Evolutionary conservation across 53 echinoderm and acorn worm species (phyloP), one percentile per base, ranked within the genome.

Genomic region (Stichopus horrens): DNA sequence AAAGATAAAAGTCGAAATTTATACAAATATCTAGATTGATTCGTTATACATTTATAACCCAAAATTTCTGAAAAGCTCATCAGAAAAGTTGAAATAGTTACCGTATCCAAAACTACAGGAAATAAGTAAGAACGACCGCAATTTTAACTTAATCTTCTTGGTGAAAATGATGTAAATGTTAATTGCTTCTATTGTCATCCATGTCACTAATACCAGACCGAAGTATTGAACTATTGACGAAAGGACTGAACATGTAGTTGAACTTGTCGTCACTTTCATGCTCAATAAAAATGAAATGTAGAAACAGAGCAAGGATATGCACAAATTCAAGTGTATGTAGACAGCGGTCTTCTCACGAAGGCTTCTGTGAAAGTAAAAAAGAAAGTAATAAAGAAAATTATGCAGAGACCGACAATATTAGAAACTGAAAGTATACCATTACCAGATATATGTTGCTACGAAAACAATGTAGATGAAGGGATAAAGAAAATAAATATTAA

Each of bases 131-230:
- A 94, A 94, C 55, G 78, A 54, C 9, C 71, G 52, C 5, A 90
- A 80, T 55, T 77, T 77, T 9, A 52, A 53, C 52, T 92, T 76
- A 54, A 81, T 88, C 54, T 81, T 90, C 37, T 23, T 76, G 73
- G 92, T 90, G 75, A 94, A 92, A 37, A 90, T 83, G 11, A 92
- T 58, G 63, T 94, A 94, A 88, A 94, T 92, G 67, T 92, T 90
- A n/a, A 90, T 58, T 58, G 94, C 94, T 51, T 94, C 92, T 7
- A 90, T 90, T 6, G 88, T 84, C 94, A 94, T 94, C 94, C 94
- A 94, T 59, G 77, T 68, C 23, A 92, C 20, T 18, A 92, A 83
- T n/a, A 92, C 88, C 65, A 94, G 84, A 55, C 85, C 88, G 86
- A 94, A 94, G 90, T 85, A 94, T 66, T 94, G 94, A 10, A 94